Base-by-base conservation (phyloP, 2,888 invertebrate species). In the Labia minor region DNA sequence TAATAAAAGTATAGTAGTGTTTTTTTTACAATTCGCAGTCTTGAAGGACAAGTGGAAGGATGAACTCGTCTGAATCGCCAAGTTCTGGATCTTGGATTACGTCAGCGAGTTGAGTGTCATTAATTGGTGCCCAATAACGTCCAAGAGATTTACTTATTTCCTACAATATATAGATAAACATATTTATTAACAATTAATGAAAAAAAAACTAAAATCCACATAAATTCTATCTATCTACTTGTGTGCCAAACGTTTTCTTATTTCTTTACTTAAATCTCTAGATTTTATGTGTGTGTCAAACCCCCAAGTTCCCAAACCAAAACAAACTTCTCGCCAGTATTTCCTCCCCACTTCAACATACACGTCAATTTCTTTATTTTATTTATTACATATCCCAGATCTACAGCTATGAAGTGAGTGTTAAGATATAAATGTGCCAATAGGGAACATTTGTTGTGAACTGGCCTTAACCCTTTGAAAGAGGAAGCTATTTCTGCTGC, bases 31-130 rank as follows among this genome's bases (percentile, higher is more conserved):
- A 64, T 19, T 68, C 69, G 61, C 68, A 67, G 74, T 83, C 83
- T 67, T 78, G 77, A 70, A 82, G 76, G 69, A 83, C 81, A 73
- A 82, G 77, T 70, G 83, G 83, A 77, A 83, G 78, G 71, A 84
- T 78, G 72, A 82, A 82, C 74, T 83, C 83, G 73, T 82, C 82
- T 64, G 82, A 82, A 72, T 83, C 82, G 49, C 81, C 81, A 14
- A 74, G 76, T 65, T 77, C 75, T 20, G 83, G 81, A 74, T 80
- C 78, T 71, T 78, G 77, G 71, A 84, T 78, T 33, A 83, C 82
- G 63, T 80, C 79, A 71, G 84, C 83, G 68, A 85, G 76, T 69
- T 83, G 79, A 21, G 77, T 74, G 68, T 79, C 78, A 63, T 76
- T 77, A 66, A 83, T 70, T 11, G 83, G 83, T 70, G 78, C 77